phyloP scores from a whole-genome alignment of 2,888 invertebrate genomes.

The Tetragnatha montana region DNA sequence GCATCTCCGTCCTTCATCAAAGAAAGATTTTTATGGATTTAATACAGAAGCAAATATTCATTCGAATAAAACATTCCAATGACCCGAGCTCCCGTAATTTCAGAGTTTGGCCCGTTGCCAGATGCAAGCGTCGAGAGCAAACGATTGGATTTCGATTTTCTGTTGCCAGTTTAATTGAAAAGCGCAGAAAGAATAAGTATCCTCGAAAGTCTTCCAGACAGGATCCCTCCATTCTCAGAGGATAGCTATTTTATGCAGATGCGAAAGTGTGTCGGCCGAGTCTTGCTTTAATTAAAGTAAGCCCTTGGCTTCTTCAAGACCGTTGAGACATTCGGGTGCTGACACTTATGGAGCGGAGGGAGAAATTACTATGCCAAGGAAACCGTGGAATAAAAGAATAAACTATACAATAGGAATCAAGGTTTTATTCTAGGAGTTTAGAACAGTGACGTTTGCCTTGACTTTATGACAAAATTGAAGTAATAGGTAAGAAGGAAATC shows the following conservation, averaged over 20 bases:
- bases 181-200: conserved; percentile 3
- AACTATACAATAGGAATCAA: too few species aligned
- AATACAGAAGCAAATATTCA: neutral
- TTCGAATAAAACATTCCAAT: neutral
- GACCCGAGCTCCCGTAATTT: neutral
- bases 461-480: too few species aligned
- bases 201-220: neutral
- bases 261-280: neutral
- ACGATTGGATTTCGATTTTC: conserved; percentile 40
- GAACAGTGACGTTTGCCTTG: too few species aligned
- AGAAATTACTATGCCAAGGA: neutral
- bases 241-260: neutral
- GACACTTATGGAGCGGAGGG: neutral
- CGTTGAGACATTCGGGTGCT: too few species aligned
- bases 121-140: conserved; percentile 6
- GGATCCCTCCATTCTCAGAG: neutral
- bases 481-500: too few species aligned
- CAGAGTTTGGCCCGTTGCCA: neutral
- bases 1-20: neutral
- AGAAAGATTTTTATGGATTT: neutral
- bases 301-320: neutral
- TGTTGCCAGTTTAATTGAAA: conserved; percentile 33
- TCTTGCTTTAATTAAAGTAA: neutral
- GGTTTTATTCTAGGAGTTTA: too few species aligned
- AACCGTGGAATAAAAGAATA: neutral